Conservation (phyloP, 2,888 invertebrate species). For the Lapara coniferarum region DNA sequence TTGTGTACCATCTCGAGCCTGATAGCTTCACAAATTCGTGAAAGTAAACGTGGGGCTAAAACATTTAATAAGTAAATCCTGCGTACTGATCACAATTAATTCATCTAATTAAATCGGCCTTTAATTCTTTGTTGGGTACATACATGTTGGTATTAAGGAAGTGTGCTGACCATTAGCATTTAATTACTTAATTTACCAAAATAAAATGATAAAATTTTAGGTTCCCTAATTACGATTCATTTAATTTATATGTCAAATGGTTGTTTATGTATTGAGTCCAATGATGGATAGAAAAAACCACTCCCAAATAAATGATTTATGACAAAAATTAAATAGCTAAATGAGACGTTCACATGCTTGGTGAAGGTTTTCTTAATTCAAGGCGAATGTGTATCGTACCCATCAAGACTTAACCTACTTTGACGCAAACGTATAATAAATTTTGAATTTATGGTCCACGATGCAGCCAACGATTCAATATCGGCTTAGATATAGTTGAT, state of each 20-base stretch:
- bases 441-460: slow-evolving; percentile 36
- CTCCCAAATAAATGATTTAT: slow-evolving; percentile 16
- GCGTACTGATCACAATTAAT: background rate
- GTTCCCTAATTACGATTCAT: background rate
- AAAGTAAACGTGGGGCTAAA: background rate
- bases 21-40: background rate
- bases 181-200: background rate
- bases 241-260: background rate
- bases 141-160: background rate
- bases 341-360: slow-evolving; percentile 13
- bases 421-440: slow-evolving; percentile 42
- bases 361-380: slow-evolving; percentile 46
- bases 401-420: slow-evolving; percentile 47
- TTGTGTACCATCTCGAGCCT: no score
- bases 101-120: background rate
- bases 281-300: background rate
- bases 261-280: slow-evolving; percentile 1
- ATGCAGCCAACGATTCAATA: slow-evolving; percentile 24
- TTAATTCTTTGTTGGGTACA: slow-evolving; percentile 4
- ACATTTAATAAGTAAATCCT: background rate
- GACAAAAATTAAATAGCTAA: slow-evolving; percentile 18
- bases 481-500: slow-evolving; percentile 10
- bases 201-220: background rate
- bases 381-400: slow-evolving; percentile 49
- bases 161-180: background rate